phyloP scores from a whole-genome alignment of 1,140 invertebrate genomes.

The Conus betulinus region DNA sequence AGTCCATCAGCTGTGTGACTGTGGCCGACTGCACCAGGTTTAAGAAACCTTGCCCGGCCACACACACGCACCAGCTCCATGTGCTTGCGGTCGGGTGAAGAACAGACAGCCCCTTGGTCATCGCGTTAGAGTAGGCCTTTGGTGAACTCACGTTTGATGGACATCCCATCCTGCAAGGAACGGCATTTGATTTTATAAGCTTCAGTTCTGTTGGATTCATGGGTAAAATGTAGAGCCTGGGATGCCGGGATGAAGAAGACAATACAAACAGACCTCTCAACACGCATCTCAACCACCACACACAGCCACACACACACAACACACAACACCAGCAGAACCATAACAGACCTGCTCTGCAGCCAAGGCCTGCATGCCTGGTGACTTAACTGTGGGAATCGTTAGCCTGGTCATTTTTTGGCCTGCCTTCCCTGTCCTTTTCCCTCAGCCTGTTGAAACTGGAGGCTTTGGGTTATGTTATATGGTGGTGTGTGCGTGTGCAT shows the following conservation, averaged over 20 bases:
- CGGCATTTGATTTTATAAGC: not conserved
- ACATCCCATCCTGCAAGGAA: slow-evolving; percentile 41
- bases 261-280: not conserved
- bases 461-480: too few species aligned
- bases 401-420: too few species aligned
- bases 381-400: too few species aligned
- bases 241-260: not conserved
- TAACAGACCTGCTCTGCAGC: too few species aligned
- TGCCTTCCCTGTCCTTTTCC: too few species aligned
- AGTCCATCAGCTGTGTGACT: slow-evolving; percentile 69
- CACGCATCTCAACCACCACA: too few species aligned
- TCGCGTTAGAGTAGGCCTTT: slow-evolving; percentile 64
- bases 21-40: slow-evolving; percentile 67
- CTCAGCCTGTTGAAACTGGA: too few species aligned
- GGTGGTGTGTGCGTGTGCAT: too few species aligned
- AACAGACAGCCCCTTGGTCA: slow-evolving; percentile 66
- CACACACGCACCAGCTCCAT: slow-evolving; percentile 63
- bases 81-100: slow-evolving; percentile 67
- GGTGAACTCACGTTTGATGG: slow-evolving; percentile 58
- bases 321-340: too few species aligned
- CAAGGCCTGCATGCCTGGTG: too few species aligned
- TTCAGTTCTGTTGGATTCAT: not conserved
- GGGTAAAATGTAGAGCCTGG: not conserved
- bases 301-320: too few species aligned
- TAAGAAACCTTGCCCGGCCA: slow-evolving; percentile 71